These are phyloP conservation scores for Ennomos fuscantarius DNA, from an alignment of 2,888 invertebrate species.

Conservation along the genomic window DNA sequence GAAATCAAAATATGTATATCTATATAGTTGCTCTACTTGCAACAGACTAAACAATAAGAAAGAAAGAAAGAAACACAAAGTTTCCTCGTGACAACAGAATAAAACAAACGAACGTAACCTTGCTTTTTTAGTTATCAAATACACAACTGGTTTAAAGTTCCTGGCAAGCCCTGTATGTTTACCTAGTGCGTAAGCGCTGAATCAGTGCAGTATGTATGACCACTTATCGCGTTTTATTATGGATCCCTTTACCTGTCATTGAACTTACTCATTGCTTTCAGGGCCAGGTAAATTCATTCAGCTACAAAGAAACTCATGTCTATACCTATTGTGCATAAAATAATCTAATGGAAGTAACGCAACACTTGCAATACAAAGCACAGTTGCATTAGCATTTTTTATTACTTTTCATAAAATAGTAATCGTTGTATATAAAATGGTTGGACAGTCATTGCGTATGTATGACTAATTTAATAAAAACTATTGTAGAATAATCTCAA, in stretches of 20 bases:
- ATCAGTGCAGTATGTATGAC: slow-evolving; percentile 40
- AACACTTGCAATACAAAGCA: slow-evolving; percentile 2
- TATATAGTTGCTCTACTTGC: too few species aligned
- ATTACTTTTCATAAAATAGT: slow-evolving; percentile 3
- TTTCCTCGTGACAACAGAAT: slow-evolving; percentile 1
- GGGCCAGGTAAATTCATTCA: slow-evolving; percentile 33
- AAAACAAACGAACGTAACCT: slow-evolving; percentile 8
- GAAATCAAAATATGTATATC: too few species aligned
- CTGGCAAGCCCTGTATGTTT: slow-evolving; percentile 50
- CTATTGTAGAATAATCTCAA: slow-evolving; percentile 38
- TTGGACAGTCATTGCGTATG: slow-evolving; percentile 14
- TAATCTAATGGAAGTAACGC: background rate
- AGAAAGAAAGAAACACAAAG: background rate
- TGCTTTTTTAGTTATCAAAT: slow-evolving; percentile 19
- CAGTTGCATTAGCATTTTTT: slow-evolving; percentile 4
- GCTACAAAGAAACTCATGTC: slow-evolving; percentile 12
- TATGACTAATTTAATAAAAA: slow-evolving; percentile 26
- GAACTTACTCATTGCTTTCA: slow-evolving; percentile 34
- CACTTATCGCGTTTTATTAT: slow-evolving; percentile 32
- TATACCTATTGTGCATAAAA: slow-evolving; percentile 1
- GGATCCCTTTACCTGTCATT: slow-evolving; percentile 32
- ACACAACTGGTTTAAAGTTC: slow-evolving; percentile 24
- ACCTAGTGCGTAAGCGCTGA: slow-evolving; percentile 54
- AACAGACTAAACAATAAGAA: background rate
- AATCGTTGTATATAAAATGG: slow-evolving; percentile 9